Evolutionary conservation across 2,797 vertebrate genomes (phyloP), one percentile per base, ranked within the genome.

Genomic region (Coregonus sp.): DNA sequence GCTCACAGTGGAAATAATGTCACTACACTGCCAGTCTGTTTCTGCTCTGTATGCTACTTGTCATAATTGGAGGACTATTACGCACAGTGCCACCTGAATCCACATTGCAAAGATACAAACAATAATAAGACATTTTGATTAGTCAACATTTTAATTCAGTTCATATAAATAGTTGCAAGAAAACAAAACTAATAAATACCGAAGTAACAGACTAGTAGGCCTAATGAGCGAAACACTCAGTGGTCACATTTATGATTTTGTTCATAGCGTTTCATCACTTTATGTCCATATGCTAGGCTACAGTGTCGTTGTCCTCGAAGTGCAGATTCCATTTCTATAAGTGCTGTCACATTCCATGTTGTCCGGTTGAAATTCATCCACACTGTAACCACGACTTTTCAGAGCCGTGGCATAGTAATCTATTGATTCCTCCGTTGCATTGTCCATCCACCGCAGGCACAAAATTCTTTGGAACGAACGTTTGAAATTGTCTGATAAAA

Each of bases 391-490:
- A 20, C 96, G 94, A 90, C 96, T 97, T 83, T 96, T 96, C 82
- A 97, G 92, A n/a, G 96, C 96, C 0, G 96, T 97, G 88, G 96
- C 95, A 63, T 96, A 97, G 90, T 97, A 97, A 87, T 97, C 96
- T 70, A 97, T 94, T 11, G 96, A 96, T 75, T 97, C 96, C 86
- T 97, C 96, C 0, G 94, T 88, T 9, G 94, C 95, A 81, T 94
- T 95, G 81, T 97, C 96, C 95, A 96, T 95, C 96, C 96, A 97
- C 20, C 95, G 94, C 78, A 97, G 95, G 82, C 96, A 97, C 73
- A 97, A 89, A 75, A 97, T 95, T 86, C 96, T 92, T 90, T 97
- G 96, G 90, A 97, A 97, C 67, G 96, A 97, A 76, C 96, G 91
- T 83, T 95, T 96, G 91, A 97, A 97, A 91, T 96, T 96, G 93